phyloP scores from a whole-genome alignment of 2,113 vertebrate genomes.

The Genyomyrus donnyi region DNA sequence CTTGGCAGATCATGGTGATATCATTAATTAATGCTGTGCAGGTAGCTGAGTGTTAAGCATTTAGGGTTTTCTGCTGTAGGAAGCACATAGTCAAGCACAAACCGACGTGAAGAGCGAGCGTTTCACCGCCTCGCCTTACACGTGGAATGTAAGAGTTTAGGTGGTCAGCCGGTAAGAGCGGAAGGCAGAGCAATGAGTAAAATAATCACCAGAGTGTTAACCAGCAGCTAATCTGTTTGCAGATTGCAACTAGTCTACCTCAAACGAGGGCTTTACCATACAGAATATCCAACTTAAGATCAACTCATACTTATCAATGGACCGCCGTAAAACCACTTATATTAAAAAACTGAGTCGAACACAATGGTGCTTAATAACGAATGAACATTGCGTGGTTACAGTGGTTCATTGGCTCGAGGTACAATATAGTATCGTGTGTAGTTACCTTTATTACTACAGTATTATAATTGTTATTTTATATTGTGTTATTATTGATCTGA shows the following conservation, averaged over 20 bases:
- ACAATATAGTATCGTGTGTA: background rate
- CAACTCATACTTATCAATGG: background rate
- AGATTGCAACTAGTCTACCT: background rate
- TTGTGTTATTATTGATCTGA: background rate
- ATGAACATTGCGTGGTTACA: background rate
- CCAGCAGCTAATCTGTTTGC: background rate
- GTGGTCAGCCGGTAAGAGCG: background rate
- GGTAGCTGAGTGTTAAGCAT: background rate
- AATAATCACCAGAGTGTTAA: background rate
- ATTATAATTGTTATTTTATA: background rate
- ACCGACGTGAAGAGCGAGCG: background rate
- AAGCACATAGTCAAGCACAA: background rate
- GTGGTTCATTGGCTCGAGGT: background rate
- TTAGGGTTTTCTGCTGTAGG: background rate
- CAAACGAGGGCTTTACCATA: background rate
- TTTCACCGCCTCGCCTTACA: background rate
- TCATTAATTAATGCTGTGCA: background rate
- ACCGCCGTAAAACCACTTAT: background rate
- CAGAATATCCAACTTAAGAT: background rate
- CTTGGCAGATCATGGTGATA: background rate
- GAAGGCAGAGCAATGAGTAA: background rate
- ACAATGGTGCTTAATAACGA: background rate
- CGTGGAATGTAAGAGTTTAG: background rate
- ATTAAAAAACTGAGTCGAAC: background rate
- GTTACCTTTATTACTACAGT: background rate